Evolutionary conservation across 1,140 invertebrate genomes (phyloP), one percentile per base, ranked within the genome.

Genomic region (Atta cephalotes): DNA sequence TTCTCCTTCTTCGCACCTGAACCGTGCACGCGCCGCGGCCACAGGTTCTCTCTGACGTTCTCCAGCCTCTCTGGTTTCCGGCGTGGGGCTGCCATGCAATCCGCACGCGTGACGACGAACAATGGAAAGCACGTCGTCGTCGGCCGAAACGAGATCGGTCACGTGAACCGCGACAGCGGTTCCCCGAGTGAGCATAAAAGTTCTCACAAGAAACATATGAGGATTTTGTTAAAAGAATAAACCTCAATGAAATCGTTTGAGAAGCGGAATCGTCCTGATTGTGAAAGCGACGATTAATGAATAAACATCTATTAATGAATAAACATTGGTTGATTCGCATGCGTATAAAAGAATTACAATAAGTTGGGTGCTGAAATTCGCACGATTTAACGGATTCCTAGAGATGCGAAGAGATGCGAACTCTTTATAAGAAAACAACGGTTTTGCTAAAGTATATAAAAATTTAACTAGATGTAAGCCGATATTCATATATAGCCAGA

Each of bases 81-180:
- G 88, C 82, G 77, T 51, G 35, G 35, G 16, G 51, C 35, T 66
- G 49, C 62, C 81, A 63, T 35, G 60, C 53, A 89, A 79, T 10
- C 84, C 85, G 58, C 77, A 35, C 62, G 85, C 89, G 88, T 87
- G 77, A 90, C 88, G 89, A 62, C 51, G 88, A 90, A 90, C 89
- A 90, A 90, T 89, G 28, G 78, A 77, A 87, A 90, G 85, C 84
- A 85, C 56, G 35, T 79, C 45, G 62, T 21, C 72, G 31, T 66
- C 88, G 58, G 70, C 72, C 58, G 68, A 86, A 74, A 79, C 84
- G 58, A 66, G 76, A 78, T 76, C 70, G 82, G 56, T 66, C 28
- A 60, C 28, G 53, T 45, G 39, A 45, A 45, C 39, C 9, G 39
- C 39, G 39, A 18, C 10, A n/a, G 25, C 25, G 45, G 4, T 45